phyloP scores from a whole-genome alignment of 1,140 invertebrate genomes.

The Drosophila albomicans region DNA sequence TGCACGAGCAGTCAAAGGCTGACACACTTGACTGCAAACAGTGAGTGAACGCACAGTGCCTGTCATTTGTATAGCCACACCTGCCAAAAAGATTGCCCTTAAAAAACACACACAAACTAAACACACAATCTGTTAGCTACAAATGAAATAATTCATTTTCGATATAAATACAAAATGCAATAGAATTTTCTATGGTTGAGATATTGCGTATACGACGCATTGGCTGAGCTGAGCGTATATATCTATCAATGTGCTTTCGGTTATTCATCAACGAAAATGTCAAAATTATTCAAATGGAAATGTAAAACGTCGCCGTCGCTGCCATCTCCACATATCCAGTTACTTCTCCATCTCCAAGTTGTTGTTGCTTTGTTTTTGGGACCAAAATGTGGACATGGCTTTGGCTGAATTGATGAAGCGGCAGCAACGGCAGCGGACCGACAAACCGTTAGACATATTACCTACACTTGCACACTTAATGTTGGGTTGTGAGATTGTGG shows the following conservation, averaged over 20 bases:
- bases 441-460: conserved; percentile 69
- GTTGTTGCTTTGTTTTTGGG: conserved; percentile 46
- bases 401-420: conserved; percentile 75
- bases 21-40: conserved; percentile 35
- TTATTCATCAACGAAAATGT: conserved; percentile 83
- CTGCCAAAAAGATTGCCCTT: background rate
- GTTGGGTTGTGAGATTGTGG: conserved; percentile 1
- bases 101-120: background rate
- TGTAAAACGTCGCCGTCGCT: conserved; percentile 55
- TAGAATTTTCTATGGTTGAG: background rate
- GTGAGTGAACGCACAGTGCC: background rate
- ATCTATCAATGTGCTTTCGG: conserved; percentile 81
- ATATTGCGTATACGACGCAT: conserved; percentile 44
- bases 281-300: conserved; percentile 83
- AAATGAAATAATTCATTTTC: too few relatives aligned
- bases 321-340: background rate
- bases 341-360: conserved; percentile 25
- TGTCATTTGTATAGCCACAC: conserved; percentile 1
- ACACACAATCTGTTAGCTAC: too few relatives aligned
- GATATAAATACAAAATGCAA: too few relatives aligned
- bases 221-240: conserved; percentile 28
- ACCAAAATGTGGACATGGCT: conserved; percentile 61
- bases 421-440: conserved; percentile 72
- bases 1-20: conserved; percentile 23
- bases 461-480: conserved; percentile 37